Conservation (phyloP, 2,797 vertebrate genomes). For the Danio albolineatus region DNA sequence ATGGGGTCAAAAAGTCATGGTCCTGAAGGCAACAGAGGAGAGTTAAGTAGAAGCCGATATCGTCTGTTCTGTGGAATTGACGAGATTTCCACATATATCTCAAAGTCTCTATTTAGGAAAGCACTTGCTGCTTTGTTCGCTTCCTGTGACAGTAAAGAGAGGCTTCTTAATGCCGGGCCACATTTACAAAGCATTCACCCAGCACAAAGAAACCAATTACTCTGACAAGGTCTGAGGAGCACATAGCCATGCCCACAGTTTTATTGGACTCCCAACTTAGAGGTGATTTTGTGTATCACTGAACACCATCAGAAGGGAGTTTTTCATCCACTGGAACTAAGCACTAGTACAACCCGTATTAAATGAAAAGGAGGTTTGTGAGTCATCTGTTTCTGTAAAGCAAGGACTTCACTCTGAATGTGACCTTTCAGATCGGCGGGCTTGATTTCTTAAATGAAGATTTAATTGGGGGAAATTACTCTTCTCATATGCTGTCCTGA, state of each 20-base stretch:
- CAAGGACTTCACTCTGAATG: constrained; percentile 15
- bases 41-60: constrained; percentile 1
- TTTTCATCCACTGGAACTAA: constrained; percentile 17
- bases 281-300: constrained; percentile 43
- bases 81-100: neutral
- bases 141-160: constrained; percentile 15
- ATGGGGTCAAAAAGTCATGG: neutral
- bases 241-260: constrained; percentile 24
- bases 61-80: neutral
- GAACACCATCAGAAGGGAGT: constrained; percentile 39
- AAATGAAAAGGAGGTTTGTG: constrained; percentile 2
- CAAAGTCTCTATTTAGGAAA: constrained; percentile 12
- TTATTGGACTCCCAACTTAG: constrained; percentile 31
- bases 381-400: constrained; percentile 12
- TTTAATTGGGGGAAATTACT: neutral
- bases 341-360: constrained; percentile 14
- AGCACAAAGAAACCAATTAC: constrained; percentile 48
- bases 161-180: constrained; percentile 19
- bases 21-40: neutral
- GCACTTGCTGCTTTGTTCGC: neutral
- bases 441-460: neutral
- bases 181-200: constrained; percentile 40
- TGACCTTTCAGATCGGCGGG: constrained; percentile 4
- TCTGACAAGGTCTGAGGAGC: constrained; percentile 44
- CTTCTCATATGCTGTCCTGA: neutral